Evolutionary conservation across 2,888 invertebrate species (phyloP), one percentile per base, ranked within the genome.

Genomic region (Ophion ellenae): DNA sequence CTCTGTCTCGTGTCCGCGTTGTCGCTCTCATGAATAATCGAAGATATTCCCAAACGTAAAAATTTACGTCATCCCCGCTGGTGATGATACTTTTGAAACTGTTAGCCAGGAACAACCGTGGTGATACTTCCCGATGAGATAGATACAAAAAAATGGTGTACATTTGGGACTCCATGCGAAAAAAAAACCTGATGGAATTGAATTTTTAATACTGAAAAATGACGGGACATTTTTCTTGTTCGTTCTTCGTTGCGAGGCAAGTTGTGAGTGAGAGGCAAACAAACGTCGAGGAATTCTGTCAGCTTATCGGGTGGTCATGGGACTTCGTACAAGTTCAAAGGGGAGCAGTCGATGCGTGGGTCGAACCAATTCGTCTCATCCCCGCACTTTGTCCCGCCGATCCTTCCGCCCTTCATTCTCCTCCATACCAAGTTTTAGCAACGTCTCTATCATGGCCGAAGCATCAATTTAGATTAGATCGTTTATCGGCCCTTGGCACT

Each of bases 401-500:
- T 75, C 67, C 76, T 66, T 75, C 36, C 28, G 40, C 24, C 79
- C 66, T 28, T 40, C 73, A n/a, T 40, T 69, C 63, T 75, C 20
- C 47, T 75, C 28, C 53, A 28, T 32, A 67, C 66, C 59, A 66
- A 70, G 64, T 64, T 78, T 78, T 75, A 63, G 78, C 61, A 67
- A 59, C 77, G 28, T 61, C 69, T 74, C 78, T 53, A 81, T 73
- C 81, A 77, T 81, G 84, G 74, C 78, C 81, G 64, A 84, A 78
- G 84, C 84, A 86, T 86, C 84, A 86, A 84, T 86, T 86, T 86
- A 84, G 86, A 86, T 86, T 86, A 84, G 78, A 74, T 83, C 81
- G 75, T 81, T 81, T 78, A 17, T 53, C 84, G 67, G 67, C 61
- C 67, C 77, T 81, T 70, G 67, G 73, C 63, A 57, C 20, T n/a